Evolutionary conservation across 2,888 invertebrate species (phyloP), one percentile per base, ranked within the genome.

Genomic region (Pachycephus smyrnensis): DNA sequence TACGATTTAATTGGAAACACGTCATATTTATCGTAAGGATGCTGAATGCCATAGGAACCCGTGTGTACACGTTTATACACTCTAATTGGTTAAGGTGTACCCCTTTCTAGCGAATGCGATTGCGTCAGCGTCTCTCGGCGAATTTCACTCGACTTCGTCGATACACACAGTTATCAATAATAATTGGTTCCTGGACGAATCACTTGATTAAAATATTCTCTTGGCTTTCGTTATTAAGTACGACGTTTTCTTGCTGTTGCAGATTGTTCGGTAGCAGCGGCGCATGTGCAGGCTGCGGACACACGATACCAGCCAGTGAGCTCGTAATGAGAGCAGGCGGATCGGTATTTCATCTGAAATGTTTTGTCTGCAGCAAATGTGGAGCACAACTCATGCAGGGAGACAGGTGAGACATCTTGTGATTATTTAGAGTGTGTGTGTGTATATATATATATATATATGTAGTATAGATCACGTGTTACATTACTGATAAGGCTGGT

Each of bases 281-380:
- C 87, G 96, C 96, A 90, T 98, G 98, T 93, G 95, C 96, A 91
- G 96, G 96, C 91, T 98, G 98, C 93, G 96, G 97, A 86, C 97
- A 97, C 93, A 95, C 95, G 91, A 98, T 98, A 92, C 97, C 98
- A 77, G 96, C 98, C 89, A 96, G 95, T 93, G 98, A 98, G 93
- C 95, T 97, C 92, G 98, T 98, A 89, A 98, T 98, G 96, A 94
- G 97, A 92, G 95, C 96, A 88, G 95, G 95, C 85, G 93, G 94
- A 86, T 93, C 93, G 87, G 97, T 97, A 89, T 98, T 97, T 94
- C 98, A 98, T 94, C 94, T 98, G 93, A 97, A 97, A 93, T 98
- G 98, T 93, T 98, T 98, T 94, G 95, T 96, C 87, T 98, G 98
- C 94, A 97, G 96, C 93, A 97, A 98, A 92, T 98, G 98, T 92